These are phyloP conservation scores for Drosophila hamatofila DNA, from an alignment of 2,888 invertebrate species.

Conservation along the genomic window DNA sequence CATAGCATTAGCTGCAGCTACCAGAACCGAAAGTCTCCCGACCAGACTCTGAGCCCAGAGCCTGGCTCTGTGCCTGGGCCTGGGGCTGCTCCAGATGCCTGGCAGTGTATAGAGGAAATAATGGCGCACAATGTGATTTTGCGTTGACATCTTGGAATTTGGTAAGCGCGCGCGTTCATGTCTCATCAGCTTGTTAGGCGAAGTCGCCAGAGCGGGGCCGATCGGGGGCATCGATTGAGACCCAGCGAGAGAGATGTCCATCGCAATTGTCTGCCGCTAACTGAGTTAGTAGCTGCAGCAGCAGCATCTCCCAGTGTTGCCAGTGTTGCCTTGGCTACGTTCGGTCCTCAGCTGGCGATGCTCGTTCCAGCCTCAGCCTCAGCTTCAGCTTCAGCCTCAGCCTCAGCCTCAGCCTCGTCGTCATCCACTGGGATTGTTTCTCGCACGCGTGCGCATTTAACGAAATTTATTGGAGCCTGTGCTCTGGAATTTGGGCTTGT, in stretches of 20 bases:
- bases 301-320: conserved; percentile 18
- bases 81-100: conserved; percentile 55
- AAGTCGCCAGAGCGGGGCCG: conserved; percentile 34
- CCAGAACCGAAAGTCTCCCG: conserved; percentile 1
- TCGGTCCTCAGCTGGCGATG: not conserved
- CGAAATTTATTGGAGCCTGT: conserved; percentile 83
- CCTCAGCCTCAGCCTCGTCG: not conserved
- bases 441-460: conserved; percentile 84
- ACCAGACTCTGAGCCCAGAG: not conserved
- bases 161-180: conserved; percentile 83
- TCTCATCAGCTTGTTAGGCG: conserved; percentile 84
- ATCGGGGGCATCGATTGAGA: conserved; percentile 39
- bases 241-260: conserved; percentile 74
- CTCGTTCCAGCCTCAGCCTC: conserved; percentile 21
- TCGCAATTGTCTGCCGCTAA: conserved; percentile 74
- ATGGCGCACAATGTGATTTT: conserved; percentile 83
- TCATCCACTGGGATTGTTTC: conserved; percentile 55
- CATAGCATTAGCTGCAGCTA: conserved; percentile 73
- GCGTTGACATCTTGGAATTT: conserved; percentile 83
- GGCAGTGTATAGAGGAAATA: conserved; percentile 52
- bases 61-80: too few species aligned
- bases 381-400: conserved; percentile 7
- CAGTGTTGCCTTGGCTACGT: not conserved
- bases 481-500: conserved; percentile 81
- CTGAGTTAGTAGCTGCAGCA: conserved; percentile 77